phyloP scores from a whole-genome alignment of 2,888 invertebrate genomes.

The Xylophagus ater region DNA sequence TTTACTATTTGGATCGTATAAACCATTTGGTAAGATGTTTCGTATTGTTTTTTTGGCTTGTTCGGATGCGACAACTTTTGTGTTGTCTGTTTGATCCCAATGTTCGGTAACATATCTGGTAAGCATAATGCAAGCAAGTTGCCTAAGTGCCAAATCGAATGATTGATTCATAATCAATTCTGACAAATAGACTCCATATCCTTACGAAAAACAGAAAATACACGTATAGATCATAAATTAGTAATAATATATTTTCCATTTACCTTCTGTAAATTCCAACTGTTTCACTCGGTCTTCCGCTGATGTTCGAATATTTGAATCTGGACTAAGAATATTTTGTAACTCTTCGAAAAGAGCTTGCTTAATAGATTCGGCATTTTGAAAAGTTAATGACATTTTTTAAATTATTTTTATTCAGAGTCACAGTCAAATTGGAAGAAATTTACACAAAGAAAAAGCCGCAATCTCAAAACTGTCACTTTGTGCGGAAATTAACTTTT shows the following conservation, averaged over 20 bases:
- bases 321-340: constrained; percentile 49
- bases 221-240: not conserved
- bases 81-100: constrained; percentile 45
- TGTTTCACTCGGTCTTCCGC: constrained; percentile 57
- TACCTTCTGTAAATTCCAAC: constrained; percentile 59
- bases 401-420: too few species aligned
- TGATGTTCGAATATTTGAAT: constrained; percentile 44
- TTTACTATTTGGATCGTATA: constrained; percentile 55
- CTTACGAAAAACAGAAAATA: constrained; percentile 21
- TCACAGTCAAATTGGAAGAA: too few species aligned
- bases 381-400: constrained; percentile 26
- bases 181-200: constrained; percentile 51
- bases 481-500: too few species aligned
- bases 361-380: constrained; percentile 44
- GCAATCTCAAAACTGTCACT: too few species aligned
- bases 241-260: not conserved
- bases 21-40: constrained; percentile 50
- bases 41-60: constrained; percentile 51
- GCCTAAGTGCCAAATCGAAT: constrained; percentile 49
- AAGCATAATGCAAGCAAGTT: constrained; percentile 57
- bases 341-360: constrained; percentile 55
- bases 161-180: constrained; percentile 54
- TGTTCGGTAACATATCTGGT: constrained; percentile 61
- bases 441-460: too few species aligned
- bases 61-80: constrained; percentile 42